Evolutionary conservation across 2,888 invertebrate genomes (phyloP), one percentile per base, ranked within the genome.

Genomic region (Dicycla oo): DNA sequence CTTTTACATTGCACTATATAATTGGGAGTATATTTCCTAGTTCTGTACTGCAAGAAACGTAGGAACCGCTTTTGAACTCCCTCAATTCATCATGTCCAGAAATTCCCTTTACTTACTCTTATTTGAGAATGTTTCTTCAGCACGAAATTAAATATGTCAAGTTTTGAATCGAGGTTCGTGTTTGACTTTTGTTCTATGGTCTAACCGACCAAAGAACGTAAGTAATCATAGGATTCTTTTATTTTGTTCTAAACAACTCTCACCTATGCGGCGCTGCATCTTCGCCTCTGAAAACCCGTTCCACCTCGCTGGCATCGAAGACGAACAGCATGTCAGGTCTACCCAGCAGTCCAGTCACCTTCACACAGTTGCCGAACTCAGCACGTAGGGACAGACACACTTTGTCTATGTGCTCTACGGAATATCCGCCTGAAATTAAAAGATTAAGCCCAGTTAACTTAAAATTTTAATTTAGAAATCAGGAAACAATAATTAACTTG

Each of bases 301-400:
- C 97, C 20, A 98, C 97, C 87, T 97, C 97, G 40, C 97, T 95
- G 0, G 97, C 97, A 84, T 98, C 97, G 87, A 97, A 98, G 0
- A 98, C 94, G 86, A 98, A 98, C 49, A 98, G 94, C 97, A 98
- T 97, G 82, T 98, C 98, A 0, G 98, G 97, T 72, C 97, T 93
- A 3, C 97, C 97, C 0, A 98, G 90, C 3, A 98, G 92, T 0
- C 97, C 97, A 0, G 96, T 97, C 80, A 98, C 93, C 89, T 97
- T 97, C 5, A 97, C 97, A 62, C 97, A 97, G 69, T 96, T 96
- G 0, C 98, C 98, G 83, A 97, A 97, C 80, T 97, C 91, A 78
- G 95, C 89, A 57, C 97, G 96, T 2, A 98, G 91, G 0, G 96
- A 94, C 62, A 95, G 86, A 34, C 97, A 97, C 0, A 97, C 96